Evolutionary conservation across 2,797 vertebrate genomes (phyloP), one percentile per base, ranked within the genome.

Genomic region (Bufotes viridis): DNA sequence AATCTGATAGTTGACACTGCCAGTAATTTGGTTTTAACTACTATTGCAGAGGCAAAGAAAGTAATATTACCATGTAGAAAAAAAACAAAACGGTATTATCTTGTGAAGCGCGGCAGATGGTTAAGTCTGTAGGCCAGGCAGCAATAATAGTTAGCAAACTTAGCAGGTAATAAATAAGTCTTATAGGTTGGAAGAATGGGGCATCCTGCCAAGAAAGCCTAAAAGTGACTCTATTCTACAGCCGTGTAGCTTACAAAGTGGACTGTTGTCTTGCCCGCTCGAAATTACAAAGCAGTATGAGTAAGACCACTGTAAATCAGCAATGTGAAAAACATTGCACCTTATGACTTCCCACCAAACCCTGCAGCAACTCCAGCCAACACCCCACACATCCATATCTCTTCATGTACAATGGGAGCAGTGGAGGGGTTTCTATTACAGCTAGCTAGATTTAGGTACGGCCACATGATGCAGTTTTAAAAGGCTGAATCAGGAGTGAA

Each of bases 161-260:
- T 88, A 85, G 83, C 87, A 88, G 87, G 87, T 72, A 85, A 88
- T 88, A 88, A 88, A 88, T 88, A 89, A 85, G 83, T 82, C 83
- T 89, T 89, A 85, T 76, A 65, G 75, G 60, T 89, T 86, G 78
- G 49, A 61, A 74, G 78, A 82, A 86, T 76, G 51, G 70, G 88
- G 83, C 55, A 1, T 34, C 65, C 76, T 89, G 83, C 88, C 88
- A 89, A 86, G 84, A 89, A 84, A n/a, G 83, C 88, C 86, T 89
- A 82, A 85, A 81, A 69, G 70, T 42, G 60, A 65, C 57, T 84
- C 61, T 26, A 80, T 79, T 82, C 69, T 74, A 78, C 78, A 82
- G 69, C 60, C 83, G 81, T 60, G n/a, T 60, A 86, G 84, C 78
- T 85, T 88, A 88, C 65, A 85, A 51, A 88, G 53, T 85, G 69